phyloP scores from a whole-genome alignment of 2,113 vertebrate species.

The Trogon surrucura region DNA sequence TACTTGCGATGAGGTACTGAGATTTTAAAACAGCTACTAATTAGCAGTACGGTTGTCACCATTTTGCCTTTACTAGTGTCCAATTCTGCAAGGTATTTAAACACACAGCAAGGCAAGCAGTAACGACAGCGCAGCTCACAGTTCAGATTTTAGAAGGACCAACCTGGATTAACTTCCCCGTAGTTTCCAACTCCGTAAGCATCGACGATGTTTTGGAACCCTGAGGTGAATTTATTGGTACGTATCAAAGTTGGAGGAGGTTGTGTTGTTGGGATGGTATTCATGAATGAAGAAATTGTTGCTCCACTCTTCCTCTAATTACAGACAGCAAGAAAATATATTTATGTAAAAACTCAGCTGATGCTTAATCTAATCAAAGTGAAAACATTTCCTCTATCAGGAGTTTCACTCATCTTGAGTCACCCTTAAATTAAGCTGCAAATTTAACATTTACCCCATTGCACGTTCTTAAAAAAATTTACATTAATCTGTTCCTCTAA shows the following conservation, averaged over 20 bases:
- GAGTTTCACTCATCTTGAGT: neutral
- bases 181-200: slow-evolving; percentile 95
- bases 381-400: neutral
- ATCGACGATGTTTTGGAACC: slow-evolving; percentile 97
- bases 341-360: neutral
- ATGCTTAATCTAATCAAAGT: neutral
- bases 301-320: slow-evolving; percentile 89
- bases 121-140: neutral
- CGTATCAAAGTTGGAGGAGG: slow-evolving; percentile 93
- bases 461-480: neutral
- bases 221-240: slow-evolving; percentile 96
- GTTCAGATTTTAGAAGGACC: neutral
- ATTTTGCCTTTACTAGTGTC: neutral
- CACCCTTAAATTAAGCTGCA: neutral
- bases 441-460: neutral
- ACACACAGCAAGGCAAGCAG: neutral
- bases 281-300: slow-evolving; percentile 92
- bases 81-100: neutral
- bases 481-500: neutral
- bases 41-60: neutral
- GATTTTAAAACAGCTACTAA: neutral
- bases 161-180: slow-evolving; percentile 95
- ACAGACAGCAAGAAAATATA: neutral
- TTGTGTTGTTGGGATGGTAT: slow-evolving; percentile 90
- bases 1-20: neutral